Evolutionary conservation across 2,797 vertebrate genomes (phyloP).

Genomic region (Gila robusta): DNA sequence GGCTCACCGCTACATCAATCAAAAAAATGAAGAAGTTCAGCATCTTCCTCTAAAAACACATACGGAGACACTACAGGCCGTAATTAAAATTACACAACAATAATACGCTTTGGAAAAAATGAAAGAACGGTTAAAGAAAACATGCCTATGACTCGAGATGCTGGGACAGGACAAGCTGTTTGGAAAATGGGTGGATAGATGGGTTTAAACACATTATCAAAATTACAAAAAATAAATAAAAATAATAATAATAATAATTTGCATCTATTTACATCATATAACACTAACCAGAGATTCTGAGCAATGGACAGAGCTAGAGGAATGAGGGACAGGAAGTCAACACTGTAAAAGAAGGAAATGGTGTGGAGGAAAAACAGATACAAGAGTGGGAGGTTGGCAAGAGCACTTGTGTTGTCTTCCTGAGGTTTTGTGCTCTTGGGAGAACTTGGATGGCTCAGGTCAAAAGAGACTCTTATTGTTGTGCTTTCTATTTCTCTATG

Average conservation of each 20-base stretch:
- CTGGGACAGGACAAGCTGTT: not conserved
- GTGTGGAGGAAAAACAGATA: conserved; percentile 26
- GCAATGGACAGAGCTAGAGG: conserved; percentile 37
- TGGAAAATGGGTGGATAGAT: not conserved
- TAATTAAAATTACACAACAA: no score
- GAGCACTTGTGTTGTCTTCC: conserved; percentile 50
- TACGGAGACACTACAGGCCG: not conserved
- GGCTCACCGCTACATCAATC: conserved; percentile 41
- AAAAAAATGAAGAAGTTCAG: conserved; percentile 57
- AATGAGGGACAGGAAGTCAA: conserved; percentile 53
- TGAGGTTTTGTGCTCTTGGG: conserved; percentile 55
- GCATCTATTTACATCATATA: not conserved
- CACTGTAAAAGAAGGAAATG: conserved; percentile 39
- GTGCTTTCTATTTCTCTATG: conserved; percentile 17
- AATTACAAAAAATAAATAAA: not conserved
- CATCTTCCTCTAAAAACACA: conserved; percentile 37
- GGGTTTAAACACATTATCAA: not conserved
- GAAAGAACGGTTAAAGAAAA: not conserved
- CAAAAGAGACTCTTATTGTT: conserved; percentile 47
- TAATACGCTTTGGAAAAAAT: not conserved
- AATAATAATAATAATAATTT: not conserved
- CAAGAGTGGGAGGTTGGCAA: conserved; percentile 40
- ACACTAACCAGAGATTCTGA: conserved; percentile 26
- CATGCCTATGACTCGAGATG: not conserved
- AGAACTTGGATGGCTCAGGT: conserved; percentile 52